Evolutionary conservation across 2,797 vertebrate genomes (phyloP), one percentile per base, ranked within the genome.

Genomic region (Nannoperca obscura): DNA sequence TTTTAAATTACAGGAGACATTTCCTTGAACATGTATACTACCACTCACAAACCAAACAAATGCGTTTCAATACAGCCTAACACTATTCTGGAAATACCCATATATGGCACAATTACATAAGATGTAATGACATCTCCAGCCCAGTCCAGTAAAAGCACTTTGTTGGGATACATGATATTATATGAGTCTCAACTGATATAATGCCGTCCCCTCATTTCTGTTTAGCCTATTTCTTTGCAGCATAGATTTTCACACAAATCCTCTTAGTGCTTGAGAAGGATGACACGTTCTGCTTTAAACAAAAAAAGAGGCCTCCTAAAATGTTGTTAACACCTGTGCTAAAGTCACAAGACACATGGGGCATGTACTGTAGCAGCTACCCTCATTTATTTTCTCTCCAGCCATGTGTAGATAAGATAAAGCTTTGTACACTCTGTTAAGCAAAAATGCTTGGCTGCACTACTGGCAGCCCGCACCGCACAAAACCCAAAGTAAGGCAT

Each of bases 391-490:
- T 88, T 87, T 24, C 85, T 83, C 78, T 77, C 53, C 82, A 87
- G 82, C 77, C 81, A 78, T 83, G 85, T 90, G 85, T 36, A 85
- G 87, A 91, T 89, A 88, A 90, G 91, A 92, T 83, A 85, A 88
- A 86, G 77, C 80, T 69, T 58, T 75, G 59, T 69, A 68, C 76
- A 83, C 84, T 82, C 59, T 79, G 87, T 81, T 75, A 87, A 80
- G 75, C 83, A 86, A 89, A 88, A 84, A 76, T 7, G 73, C 83
- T 85, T 75, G 78, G 73, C 64, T 89, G 75, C 75, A 80, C 73
- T 62, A 57, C 76, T 79, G 80, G 80, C 85, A 77, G 65, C 38
- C 50, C 10, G 53, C 60, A 68, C 20, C 17, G 58, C 50, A 69
- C 52, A 63, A 80, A 75, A 75, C 24, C n/a, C 55, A 86, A 93